phyloP scores from a whole-genome alignment of 2,797 vertebrate genomes.

The Syngnathus acus region DNA sequence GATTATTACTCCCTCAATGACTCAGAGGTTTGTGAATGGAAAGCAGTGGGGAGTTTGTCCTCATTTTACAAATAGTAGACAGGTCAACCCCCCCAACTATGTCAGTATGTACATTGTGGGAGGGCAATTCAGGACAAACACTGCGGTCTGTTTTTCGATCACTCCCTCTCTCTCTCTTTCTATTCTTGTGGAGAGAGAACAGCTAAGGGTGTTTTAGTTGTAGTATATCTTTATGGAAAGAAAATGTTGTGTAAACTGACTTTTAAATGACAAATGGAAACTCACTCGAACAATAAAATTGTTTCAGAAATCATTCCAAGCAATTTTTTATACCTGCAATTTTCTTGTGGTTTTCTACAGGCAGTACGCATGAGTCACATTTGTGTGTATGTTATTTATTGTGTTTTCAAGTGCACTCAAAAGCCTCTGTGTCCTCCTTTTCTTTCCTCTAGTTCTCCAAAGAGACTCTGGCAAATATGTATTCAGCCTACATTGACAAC shows the following conservation, averaged over 20 bases:
- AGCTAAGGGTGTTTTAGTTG: neutral
- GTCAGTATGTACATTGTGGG: too few relatives aligned
- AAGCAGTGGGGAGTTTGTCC: neutral
- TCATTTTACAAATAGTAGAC: too few relatives aligned
- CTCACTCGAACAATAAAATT: neutral
- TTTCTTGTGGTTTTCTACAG: neutral
- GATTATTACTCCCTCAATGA: too few relatives aligned
- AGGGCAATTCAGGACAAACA: too few relatives aligned
- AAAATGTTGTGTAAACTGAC: neutral
- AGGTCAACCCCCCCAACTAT: too few relatives aligned
- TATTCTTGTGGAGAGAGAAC: neutral
- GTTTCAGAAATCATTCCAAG: neutral
- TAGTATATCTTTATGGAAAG: neutral
- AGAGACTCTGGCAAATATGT: slow-evolving; percentile 90
- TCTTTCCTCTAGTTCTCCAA: slow-evolving; percentile 84
- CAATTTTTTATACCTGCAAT: neutral
- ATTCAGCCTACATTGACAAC: slow-evolving; percentile 97
- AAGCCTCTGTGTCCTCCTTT: neutral
- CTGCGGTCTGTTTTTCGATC: too few relatives aligned
- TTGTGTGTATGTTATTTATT: neutral
- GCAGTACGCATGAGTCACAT: neutral
- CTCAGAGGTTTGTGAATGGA: neutral
- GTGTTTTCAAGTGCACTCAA: neutral
- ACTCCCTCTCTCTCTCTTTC: neutral
- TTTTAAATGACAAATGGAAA: neutral